A percentile compares a stretch with the other conserved stretches of the same genome.
These are phyloP conservation scores for Macroramphosus scolopax DNA, from an alignment of 2,797 vertebrate species.

Conservation along the genomic window DNA sequence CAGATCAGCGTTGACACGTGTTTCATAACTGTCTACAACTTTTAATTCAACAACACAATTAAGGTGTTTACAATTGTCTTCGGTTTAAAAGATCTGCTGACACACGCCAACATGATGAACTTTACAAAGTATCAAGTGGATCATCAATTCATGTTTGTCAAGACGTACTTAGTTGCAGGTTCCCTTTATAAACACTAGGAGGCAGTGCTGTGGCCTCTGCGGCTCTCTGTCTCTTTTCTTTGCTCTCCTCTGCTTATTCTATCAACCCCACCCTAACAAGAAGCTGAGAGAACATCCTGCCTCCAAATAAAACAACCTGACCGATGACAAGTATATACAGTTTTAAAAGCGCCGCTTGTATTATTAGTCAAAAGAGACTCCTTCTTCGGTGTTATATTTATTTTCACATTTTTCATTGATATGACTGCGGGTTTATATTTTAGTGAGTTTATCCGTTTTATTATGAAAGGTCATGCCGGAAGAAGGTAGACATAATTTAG, in stretches of 20 bases:
- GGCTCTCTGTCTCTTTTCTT: constrained; percentile 19
- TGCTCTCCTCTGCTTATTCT: constrained; percentile 14
- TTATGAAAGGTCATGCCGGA: constrained; percentile 57
- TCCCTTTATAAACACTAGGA: background rate
- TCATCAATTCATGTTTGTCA: no score
- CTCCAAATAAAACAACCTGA: background rate
- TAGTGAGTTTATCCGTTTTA: constrained; percentile 24
- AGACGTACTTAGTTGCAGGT: background rate
- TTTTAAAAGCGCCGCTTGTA: background rate
- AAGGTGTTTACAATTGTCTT: no score
- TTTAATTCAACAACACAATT: no score
- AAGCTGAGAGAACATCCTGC: constrained; percentile 4
- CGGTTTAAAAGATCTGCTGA: no score
- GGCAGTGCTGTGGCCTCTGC: background rate
- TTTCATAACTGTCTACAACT: no score
- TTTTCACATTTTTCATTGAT: no score
- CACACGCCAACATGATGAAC: no score
- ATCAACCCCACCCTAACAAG: constrained; percentile 65
- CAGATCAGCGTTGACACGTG: no score
- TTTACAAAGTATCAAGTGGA: no score
- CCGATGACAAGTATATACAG: no score
- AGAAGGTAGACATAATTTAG: accelerated
- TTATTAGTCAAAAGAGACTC: no score
- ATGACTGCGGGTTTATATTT: no score
- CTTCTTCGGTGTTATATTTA: background rate